phyloP scores from a whole-genome alignment of 2,797 vertebrate genomes.

The Pteronotus mesoamericanus region DNA sequence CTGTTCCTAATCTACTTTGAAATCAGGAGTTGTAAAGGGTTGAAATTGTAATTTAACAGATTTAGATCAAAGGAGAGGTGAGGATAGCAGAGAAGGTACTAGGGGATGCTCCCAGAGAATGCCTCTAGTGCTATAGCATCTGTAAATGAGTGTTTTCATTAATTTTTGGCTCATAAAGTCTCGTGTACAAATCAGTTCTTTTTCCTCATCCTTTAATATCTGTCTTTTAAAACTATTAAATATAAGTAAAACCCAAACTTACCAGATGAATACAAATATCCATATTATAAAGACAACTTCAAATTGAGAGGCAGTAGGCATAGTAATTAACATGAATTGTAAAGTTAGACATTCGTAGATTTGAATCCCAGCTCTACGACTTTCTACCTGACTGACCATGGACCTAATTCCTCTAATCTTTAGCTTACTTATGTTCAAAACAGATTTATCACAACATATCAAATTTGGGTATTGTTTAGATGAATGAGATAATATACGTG shows the following conservation, averaged over 20 bases:
- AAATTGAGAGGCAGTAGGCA: background rate
- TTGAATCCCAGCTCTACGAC: background rate
- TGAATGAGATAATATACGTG: background rate
- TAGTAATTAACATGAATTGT: background rate
- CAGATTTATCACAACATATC: background rate
- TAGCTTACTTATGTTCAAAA: background rate
- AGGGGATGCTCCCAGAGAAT: background rate
- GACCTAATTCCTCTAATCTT: background rate
- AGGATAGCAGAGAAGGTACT: background rate
- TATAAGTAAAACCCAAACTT: background rate
- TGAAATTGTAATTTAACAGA: conserved; percentile 15
- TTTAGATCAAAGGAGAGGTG: background rate
- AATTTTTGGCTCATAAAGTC: background rate
- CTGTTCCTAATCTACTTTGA: conserved; percentile 24
- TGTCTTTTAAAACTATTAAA: background rate
- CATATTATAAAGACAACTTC: background rate
- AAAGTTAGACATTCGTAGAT: background rate
- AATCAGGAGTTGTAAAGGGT: background rate
- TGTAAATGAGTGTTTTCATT: background rate
- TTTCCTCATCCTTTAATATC: background rate
- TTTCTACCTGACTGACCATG: background rate
- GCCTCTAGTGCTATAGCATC: background rate
- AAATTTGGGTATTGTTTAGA: background rate
- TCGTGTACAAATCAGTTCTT: background rate
- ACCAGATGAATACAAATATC: background rate